A percentile compares a stretch with the other conserved stretches of the same genome.
Evolutionary conservation across 2,888 invertebrate species (phyloP).

Genomic region (Heteromyza rotundicornis): DNA sequence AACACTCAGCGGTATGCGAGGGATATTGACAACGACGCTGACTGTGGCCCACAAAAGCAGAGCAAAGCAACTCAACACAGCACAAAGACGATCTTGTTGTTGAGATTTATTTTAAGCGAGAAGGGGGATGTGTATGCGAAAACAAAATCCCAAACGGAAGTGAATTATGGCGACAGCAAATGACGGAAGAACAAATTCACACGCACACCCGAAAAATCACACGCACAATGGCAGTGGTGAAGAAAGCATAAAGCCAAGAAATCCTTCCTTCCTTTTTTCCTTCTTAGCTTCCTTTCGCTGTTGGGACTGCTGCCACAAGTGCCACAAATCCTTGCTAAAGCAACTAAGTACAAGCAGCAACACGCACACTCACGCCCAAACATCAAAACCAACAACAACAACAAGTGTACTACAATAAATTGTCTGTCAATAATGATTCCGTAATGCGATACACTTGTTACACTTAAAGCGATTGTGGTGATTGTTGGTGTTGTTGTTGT

Average conservation of each 20-base stretch:
- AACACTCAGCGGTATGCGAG: neutral
- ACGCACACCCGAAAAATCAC: neutral
- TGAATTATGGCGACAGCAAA: constrained; percentile 23
- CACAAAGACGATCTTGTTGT: too few species aligned
- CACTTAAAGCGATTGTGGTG: neutral
- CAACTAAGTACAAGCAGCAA: constrained; percentile 4
- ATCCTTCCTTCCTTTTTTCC: too few species aligned
- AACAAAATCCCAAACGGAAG: constrained; percentile 20
- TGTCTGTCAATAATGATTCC: constrained; percentile 43
- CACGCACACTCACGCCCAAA: constrained; percentile 21
- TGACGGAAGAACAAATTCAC: constrained; percentile 19
- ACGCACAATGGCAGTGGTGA: neutral
- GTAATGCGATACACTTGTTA: constrained; percentile 44
- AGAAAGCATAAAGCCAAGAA: constrained; percentile 3
- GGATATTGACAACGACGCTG: neutral
- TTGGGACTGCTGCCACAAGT: constrained; percentile 25
- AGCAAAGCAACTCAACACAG: neutral
- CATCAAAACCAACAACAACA: constrained; percentile 5
- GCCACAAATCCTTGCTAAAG: constrained; percentile 25
- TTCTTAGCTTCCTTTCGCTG: too few species aligned
- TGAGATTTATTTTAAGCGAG: too few species aligned
- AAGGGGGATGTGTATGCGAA: too few species aligned
- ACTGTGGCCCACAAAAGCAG: neutral
- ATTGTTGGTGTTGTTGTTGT: neutral
- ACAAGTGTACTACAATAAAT: constrained; percentile 36